A percentile compares a stretch with the other conserved stretches of the same genome.
These are phyloP conservation scores for Epistrophe eligans DNA, from an alignment of 2,888 invertebrate genomes.

Conservation along the genomic window DNA sequence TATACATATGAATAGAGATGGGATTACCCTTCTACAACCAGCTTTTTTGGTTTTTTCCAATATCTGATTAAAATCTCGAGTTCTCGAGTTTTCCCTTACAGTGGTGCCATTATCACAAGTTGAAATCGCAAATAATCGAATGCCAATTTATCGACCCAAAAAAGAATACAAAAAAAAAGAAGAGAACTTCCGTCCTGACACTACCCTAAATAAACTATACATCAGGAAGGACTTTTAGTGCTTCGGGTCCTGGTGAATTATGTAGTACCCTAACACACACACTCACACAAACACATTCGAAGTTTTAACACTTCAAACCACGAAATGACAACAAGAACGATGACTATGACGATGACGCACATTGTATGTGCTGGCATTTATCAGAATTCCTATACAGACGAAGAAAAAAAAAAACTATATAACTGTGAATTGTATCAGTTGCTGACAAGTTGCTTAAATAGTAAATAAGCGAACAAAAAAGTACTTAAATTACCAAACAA, in stretches of 20 bases:
- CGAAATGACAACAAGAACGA: not conserved
- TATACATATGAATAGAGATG: not conserved
- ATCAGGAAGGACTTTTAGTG: slow-evolving; percentile 23
- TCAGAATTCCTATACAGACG: not conserved
- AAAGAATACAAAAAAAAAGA: not conserved
- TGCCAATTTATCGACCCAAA: slow-evolving; percentile 23
- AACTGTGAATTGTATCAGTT: slow-evolving; percentile 17
- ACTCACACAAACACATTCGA: not conserved
- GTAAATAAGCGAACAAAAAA: slow-evolving; percentile 18
- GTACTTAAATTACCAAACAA: slow-evolving; percentile 21
- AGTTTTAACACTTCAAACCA: slow-evolving; percentile 31
- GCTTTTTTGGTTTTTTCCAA: not conserved
- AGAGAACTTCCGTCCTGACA: slow-evolving; percentile 7
- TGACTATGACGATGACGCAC: not conserved
- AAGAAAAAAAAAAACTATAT: not conserved
- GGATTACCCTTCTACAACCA: not conserved
- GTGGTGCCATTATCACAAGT: slow-evolving; percentile 7
- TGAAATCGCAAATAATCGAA: slow-evolving; percentile 36
- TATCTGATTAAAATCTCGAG: slow-evolving; percentile 15
- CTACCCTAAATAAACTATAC: slow-evolving; percentile 10
- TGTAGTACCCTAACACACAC: slow-evolving; percentile 8
- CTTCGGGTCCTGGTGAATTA: slow-evolving; percentile 12
- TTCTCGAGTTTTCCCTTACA: slow-evolving; percentile 6
- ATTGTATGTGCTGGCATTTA: slow-evolving; percentile 1
- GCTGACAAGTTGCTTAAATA: slow-evolving; percentile 23